Evolutionary conservation across 2,113 vertebrate genomes (phyloP).

Genomic region (Haplochromis vanheusdeni): DNA sequence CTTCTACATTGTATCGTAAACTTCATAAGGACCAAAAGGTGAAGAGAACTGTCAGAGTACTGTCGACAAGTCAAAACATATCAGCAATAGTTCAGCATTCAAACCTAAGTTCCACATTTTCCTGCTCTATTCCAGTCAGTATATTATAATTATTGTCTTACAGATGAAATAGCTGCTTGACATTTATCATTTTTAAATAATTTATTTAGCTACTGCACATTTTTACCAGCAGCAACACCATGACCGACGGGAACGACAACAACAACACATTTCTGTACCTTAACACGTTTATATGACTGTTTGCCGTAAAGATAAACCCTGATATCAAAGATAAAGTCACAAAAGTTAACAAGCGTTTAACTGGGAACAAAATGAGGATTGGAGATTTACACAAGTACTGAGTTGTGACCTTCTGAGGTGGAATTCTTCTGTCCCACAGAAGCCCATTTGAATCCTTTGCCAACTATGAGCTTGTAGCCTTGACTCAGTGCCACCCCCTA

Average conservation of each 20-base stretch:
- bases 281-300: not conserved
- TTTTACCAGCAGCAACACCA: not conserved
- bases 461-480: constrained; percentile 55
- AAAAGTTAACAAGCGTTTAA: not conserved
- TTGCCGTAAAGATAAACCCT: fast-evolving
- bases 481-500: constrained; percentile 81
- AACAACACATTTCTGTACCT: not conserved
- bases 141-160: not conserved
- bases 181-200: not conserved
- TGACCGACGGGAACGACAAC: not conserved
- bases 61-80: not conserved
- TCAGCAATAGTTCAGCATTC: not conserved
- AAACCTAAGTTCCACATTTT: not conserved
- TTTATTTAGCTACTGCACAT: not conserved
- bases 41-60: not conserved
- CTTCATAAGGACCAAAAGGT: not conserved
- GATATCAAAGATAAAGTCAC: not conserved
- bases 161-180: not conserved
- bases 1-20: not conserved
- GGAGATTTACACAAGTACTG: not conserved
- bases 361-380: not conserved
- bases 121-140: not conserved
- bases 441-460: not conserved
- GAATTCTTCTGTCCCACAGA: not conserved
- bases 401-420: not conserved